Conservation (phyloP, 2,888 invertebrate genomes). For the Leptogaster cylindrica region DNA sequence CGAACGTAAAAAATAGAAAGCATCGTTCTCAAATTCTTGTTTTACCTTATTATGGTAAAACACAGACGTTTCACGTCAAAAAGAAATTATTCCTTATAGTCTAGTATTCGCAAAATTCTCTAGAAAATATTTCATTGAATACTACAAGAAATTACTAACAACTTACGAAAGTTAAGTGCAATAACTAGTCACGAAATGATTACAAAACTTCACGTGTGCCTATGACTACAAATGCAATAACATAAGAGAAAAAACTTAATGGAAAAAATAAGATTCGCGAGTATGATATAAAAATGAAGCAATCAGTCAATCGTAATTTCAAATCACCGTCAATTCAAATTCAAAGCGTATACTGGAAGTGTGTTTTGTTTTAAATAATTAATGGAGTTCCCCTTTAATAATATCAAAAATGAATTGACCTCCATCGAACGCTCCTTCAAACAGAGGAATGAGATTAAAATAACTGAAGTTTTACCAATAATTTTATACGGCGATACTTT, state of each 20-base stretch:
- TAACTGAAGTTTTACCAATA: background rate
- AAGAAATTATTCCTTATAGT: too few species aligned
- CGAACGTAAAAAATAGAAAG: constrained; percentile 7
- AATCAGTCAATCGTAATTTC: constrained; percentile 1
- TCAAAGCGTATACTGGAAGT: background rate
- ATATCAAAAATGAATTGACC: background rate
- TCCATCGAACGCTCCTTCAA: too few species aligned
- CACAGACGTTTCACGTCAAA: too few species aligned
- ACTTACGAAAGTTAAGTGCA: too few species aligned
- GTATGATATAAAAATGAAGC: too few species aligned
- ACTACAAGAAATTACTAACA: too few species aligned
- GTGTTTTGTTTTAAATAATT: background rate
- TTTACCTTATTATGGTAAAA: too few species aligned
- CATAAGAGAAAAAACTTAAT: constrained; percentile 17
- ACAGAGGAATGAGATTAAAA: background rate
- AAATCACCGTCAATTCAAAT: background rate
- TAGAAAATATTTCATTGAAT: too few species aligned
- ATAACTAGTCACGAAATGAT: background rate
- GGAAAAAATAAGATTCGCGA: constrained; percentile 18
- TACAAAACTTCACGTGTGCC: constrained; percentile 34
- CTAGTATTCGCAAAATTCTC: too few species aligned
- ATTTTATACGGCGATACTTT: background rate
- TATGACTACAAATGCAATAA: constrained; percentile 7
- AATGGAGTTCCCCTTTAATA: background rate
- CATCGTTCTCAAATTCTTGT: too few species aligned